These are phyloP conservation scores for Hermatobates lingyangjiaoensis DNA, from an alignment of 1,140 invertebrate species.

Conservation along the genomic window DNA sequence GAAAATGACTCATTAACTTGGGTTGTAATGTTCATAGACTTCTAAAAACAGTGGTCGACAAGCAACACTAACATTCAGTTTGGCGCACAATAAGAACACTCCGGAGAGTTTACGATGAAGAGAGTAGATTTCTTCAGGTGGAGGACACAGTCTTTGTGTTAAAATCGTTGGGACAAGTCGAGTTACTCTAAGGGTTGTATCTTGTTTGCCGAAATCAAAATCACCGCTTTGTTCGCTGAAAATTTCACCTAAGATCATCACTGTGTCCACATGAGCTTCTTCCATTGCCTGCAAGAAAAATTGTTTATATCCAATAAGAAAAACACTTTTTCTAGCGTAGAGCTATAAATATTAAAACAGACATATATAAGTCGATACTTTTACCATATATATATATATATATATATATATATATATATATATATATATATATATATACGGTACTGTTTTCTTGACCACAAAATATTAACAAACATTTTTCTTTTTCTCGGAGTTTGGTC, in stretches of 20 bases:
- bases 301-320: too few species aligned
- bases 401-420: too few species aligned
- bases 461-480: too few species aligned
- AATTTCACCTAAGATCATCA: slow-evolving; percentile 88
- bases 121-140: slow-evolving; percentile 97
- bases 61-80: slow-evolving; percentile 67
- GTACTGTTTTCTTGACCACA: too few species aligned
- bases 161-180: slow-evolving; percentile 85
- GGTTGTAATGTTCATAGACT: slow-evolving; percentile 49
- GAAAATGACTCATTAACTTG: too few species aligned
- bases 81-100: slow-evolving; percentile 84
- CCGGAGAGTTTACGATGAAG: slow-evolving; percentile 95
- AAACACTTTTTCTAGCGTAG: too few species aligned
- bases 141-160: slow-evolving; percentile 81
- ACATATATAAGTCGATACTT: too few species aligned
- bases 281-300: slow-evolving; percentile 56
- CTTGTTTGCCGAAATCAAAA: slow-evolving; percentile 79
- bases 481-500: too few species aligned
- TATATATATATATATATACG: too few species aligned
- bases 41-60: slow-evolving; percentile 75
- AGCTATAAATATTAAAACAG: too few species aligned
- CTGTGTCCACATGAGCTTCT: slow-evolving; percentile 81
- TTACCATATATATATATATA: too few species aligned
- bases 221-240: slow-evolving; percentile 49
- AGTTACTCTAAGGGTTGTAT: slow-evolving; percentile 57